Conservation (phyloP, 2,888 invertebrate species). For the Selenia dentaria region DNA sequence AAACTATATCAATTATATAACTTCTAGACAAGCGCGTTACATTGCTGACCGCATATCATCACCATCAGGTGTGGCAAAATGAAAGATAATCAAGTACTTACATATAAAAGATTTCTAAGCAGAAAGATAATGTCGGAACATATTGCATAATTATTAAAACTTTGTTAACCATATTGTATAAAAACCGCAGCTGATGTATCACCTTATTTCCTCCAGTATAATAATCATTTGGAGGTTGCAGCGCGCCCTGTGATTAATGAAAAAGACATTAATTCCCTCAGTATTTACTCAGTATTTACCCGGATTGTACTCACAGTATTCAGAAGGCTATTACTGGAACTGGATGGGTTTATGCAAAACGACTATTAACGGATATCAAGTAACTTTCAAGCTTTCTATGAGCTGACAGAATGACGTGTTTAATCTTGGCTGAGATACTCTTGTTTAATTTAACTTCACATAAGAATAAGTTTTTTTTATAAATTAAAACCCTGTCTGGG, state of each 20-base stretch:
- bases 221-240: slow-evolving; percentile 15
- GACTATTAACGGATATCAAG: slow-evolving; percentile 11
- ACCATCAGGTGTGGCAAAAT: too few species aligned
- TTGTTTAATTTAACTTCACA: not conserved
- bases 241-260: slow-evolving; percentile 9
- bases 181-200: too few species aligned
- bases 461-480: too few species aligned
- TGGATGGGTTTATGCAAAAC: slow-evolving; percentile 14
- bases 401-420: slow-evolving; percentile 1
- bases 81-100: too few species aligned
- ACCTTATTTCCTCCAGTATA: not conserved
- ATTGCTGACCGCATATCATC: too few species aligned
- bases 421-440: slow-evolving; percentile 2
- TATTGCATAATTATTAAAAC: too few species aligned
- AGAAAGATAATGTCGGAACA: too few species aligned
- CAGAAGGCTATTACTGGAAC: slow-evolving; percentile 6
- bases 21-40: too few species aligned
- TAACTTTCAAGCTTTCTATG: slow-evolving; percentile 2
- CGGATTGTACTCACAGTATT: not conserved
- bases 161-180: too few species aligned
- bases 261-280: slow-evolving; percentile 7
- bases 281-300: slow-evolving; percentile 4
- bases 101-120: too few species aligned
- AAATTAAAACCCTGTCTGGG: too few species aligned
- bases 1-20: too few species aligned